Base-by-base conservation (phyloP, 2,888 invertebrate genomes). In the Caenorhabditis parvicauda region DNA sequence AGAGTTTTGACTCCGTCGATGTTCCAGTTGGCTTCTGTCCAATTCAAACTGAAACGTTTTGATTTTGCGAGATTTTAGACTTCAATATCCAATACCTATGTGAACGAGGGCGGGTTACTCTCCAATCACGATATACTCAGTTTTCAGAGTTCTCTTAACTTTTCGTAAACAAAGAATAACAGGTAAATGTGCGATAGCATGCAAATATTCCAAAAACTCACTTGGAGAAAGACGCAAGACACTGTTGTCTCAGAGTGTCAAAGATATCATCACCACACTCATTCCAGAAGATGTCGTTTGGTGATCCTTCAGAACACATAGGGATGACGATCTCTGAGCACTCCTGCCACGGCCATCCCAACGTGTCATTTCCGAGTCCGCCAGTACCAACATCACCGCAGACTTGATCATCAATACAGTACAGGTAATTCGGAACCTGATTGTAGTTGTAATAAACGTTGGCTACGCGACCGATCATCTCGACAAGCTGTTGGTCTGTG, bases 261-360 rank as follows among this genome's bases (percentile, higher is more conserved):
- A 39, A 61, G 22, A 61, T 46, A 43, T 57, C 53, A 2, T 2
- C 28, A 14, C 42, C 43, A 32, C 68, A 72, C 28, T 68, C 60
- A 4, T 57, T 86, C 0, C 88, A 83, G 77, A 85, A 89, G 81
- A 92, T 93, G 89, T 96, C 92, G 77, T 91, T 91, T 9, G 86
- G 84, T 0, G 58, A 64, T 1, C 89, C 90, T 63, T 87, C 87
- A 3, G 88, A 84, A 82, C 94, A 95, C 86, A 89, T 88, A 0
- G 93, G 93, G 90, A 94, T 92, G 55, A 93, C 88, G 89, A 96
- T 92, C 83, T 96, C 94, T 27, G 92, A 91, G 81, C 95, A 96
- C 0, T 60, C 60, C 42, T 59, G 72, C 68, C 69, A 73, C 4
- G 70, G 68, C 72, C 72, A 73, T 45, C 70, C 69, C 17, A 65